Evolutionary conservation across 2,113 vertebrate genomes (phyloP).

Genomic region (Anoplopoma fimbria): DNA sequence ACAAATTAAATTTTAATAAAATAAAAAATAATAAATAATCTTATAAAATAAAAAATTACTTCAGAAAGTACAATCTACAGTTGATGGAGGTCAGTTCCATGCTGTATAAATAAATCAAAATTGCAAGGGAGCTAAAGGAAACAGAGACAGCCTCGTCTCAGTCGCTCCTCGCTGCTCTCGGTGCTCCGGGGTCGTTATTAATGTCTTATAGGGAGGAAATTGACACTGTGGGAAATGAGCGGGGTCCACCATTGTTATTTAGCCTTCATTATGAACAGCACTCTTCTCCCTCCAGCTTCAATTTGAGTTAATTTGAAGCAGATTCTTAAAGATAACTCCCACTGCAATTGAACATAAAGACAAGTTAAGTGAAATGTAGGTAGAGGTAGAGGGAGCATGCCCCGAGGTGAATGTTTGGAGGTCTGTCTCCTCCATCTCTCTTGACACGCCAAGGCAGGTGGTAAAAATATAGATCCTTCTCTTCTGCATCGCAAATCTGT

Average conservation of each 20-base stretch:
- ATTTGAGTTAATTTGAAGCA: not conserved
- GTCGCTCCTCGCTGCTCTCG: constrained; percentile 33
- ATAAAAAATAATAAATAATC: no score
- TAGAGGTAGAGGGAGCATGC: constrained; percentile 8
- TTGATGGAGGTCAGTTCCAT: constrained; percentile 2
- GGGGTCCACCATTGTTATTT: constrained; percentile 17
- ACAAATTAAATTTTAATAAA: no score
- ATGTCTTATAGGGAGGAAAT: constrained; percentile 44
- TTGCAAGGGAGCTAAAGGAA: not conserved
- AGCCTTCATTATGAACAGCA: constrained; percentile 1
- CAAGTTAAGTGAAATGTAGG: not conserved
- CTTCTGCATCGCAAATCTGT: constrained; percentile 23
- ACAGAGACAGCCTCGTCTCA: constrained; percentile 33
- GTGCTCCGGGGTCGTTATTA: constrained; percentile 50
- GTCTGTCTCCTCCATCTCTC: constrained; percentile 28
- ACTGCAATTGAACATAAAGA: constrained; percentile 2
- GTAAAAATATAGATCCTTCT: constrained; percentile 34
- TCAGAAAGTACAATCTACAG: not conserved
- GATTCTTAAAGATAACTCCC: not conserved
- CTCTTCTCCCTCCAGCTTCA: not conserved
- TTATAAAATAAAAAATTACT: no score
- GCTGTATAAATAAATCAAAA: not conserved
- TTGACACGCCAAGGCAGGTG: constrained; percentile 21
- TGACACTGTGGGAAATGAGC: constrained; percentile 56
- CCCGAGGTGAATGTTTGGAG: constrained; percentile 15